A percentile compares a stretch with the other conserved stretches of the same genome.
These are phyloP conservation scores for Palaemon carinicauda DNA, from an alignment of 1,140 invertebrate species.

Conservation along the genomic window DNA sequence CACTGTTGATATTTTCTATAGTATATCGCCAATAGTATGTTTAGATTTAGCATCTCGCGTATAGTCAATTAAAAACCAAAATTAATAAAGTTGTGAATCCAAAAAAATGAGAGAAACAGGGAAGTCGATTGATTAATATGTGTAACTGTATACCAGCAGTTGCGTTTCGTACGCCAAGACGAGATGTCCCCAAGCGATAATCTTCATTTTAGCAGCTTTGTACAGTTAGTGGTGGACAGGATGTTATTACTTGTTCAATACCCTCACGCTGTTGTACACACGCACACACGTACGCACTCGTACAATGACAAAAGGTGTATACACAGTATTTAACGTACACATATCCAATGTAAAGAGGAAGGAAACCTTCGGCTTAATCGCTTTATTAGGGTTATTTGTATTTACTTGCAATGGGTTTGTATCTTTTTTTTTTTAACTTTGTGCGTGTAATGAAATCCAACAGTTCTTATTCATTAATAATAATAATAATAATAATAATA, in stretches of 20 bases:
- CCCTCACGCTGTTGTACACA: background rate
- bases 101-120: background rate
- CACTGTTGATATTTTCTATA: too few relatives aligned
- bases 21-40: too few relatives aligned
- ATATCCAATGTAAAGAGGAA: background rate
- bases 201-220: slow-evolving; percentile 43
- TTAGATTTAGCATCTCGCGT: too few relatives aligned
- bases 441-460: too few relatives aligned
- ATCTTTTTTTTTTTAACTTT: too few relatives aligned
- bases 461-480: too few relatives aligned
- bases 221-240: slow-evolving; percentile 27
- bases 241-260: slow-evolving; percentile 34
- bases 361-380: background rate
- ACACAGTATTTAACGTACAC: slow-evolving; percentile 27
- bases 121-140: background rate
- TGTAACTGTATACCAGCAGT: background rate
- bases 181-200: slow-evolving; percentile 37
- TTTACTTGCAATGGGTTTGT: too few relatives aligned
- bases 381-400: too few relatives aligned
- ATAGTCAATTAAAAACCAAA: too few relatives aligned
- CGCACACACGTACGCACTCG: slow-evolving; percentile 5
- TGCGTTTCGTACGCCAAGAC: background rate
- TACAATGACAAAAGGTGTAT: slow-evolving; percentile 22
- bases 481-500: too few relatives aligned
- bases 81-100: background rate